Base-by-base conservation (phyloP, 2,113 vertebrate species). In the Lophius piscatorius region DNA sequence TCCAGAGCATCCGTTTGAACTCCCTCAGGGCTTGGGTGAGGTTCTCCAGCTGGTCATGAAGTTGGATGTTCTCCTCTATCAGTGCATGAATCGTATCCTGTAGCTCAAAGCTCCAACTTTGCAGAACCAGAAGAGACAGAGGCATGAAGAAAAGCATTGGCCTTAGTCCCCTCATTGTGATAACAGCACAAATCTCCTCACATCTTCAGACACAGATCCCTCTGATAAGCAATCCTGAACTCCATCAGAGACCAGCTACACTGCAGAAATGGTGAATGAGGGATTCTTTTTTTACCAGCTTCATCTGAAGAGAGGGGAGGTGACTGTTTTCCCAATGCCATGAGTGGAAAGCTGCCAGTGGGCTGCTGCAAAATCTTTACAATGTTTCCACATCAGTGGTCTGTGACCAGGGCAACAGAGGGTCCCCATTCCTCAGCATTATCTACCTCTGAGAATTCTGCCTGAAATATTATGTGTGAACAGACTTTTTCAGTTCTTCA, bases 61-160 rank as follows among this genome's bases (percentile, higher is more conserved):
- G 89, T 26, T 88, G 89, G 48, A 89, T 84, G 56, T 94, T 94
- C 80, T 94, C 92, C 36, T 91, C 88, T 11, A 92, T 91, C 54
- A 93, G 82, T 1, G 82, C 63, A 10, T 91, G 88, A 60, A 94
- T 92, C 0, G 91, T 91, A 33, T 94, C 92, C 78, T 93, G 92
- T 1, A 94, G 86, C 29, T 93, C 91, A 41, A 93, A 94, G 54
- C 73, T 66, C 7, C 10, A 10, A 42, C 64, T 58, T 13, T 61
- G 69, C 55, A 79, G 59, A 21, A 73, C 17, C 47, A 86, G 69
- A 56, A 85, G 71, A 50, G 12, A 31, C 55, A 71, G 35, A 0
- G 44, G 57, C 42, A 61, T 11, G 17, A 70, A 44, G 38, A 79
- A 23, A 35, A 85, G 39, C 16, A 18, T 28, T 0, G 40, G 46